phyloP scores from a whole-genome alignment of 2,888 invertebrate species.

The Melitaea athalia region DNA sequence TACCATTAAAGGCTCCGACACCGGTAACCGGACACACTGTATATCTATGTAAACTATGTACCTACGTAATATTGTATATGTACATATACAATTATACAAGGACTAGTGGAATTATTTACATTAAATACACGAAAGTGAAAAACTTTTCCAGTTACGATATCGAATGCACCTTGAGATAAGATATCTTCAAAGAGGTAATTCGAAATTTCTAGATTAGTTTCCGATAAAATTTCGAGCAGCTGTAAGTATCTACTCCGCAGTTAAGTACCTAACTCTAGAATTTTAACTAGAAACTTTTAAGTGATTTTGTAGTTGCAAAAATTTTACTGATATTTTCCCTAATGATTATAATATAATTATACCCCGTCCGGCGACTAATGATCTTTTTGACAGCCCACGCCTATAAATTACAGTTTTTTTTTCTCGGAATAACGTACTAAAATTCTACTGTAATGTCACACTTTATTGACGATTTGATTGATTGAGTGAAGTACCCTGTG shows the following conservation, averaged over 20 bases:
- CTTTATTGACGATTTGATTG: no score
- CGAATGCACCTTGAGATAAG: neutral
- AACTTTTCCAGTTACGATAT: neutral
- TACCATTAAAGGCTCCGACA: no score
- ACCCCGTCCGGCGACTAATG: no score
- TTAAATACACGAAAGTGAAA: neutral
- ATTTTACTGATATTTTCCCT: neutral
- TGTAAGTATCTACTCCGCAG: neutral
- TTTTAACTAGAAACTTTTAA: neutral
- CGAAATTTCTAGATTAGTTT: conserved; percentile 1
- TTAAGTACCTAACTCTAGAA: neutral
- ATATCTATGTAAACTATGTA: no score
- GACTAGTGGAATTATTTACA: neutral
- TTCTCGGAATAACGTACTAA: no score
- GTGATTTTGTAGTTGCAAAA: neutral
- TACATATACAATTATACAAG: no score
- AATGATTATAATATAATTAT: neutral
- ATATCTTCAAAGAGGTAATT: neutral
- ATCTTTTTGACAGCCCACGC: no score
- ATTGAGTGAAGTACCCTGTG: no score
- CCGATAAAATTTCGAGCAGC: neutral
- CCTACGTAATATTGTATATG: no score
- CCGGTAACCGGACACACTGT: no score
- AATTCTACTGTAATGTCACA: no score
- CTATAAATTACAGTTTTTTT: no score